Conservation (phyloP, 2,797 vertebrate species). For the Gymnocypris eckloni region DNA sequence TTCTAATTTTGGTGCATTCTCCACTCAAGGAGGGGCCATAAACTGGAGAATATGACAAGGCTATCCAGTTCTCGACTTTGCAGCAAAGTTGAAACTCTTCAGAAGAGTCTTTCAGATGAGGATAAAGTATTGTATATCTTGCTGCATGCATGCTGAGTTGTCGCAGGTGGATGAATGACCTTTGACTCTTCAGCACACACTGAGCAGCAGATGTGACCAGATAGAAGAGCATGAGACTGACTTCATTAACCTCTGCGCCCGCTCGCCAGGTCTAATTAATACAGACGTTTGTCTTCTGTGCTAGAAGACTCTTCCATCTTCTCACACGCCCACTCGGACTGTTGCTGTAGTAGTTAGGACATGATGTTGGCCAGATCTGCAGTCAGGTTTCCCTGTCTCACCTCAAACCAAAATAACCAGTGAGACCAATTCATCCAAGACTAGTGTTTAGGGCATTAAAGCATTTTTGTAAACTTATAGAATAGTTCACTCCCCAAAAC, state of each 20-base stretch:
- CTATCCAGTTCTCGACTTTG: conserved; percentile 48
- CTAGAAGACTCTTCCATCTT: background rate
- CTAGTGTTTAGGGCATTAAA: background rate
- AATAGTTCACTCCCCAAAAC: no score
- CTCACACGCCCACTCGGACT: background rate
- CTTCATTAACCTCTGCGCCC: conserved; percentile 52
- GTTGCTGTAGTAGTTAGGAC: background rate
- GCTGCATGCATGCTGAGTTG: conserved; percentile 45
- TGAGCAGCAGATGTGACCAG: conserved; percentile 48
- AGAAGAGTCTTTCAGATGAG: conserved; percentile 27
- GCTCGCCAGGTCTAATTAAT: conserved; percentile 49
- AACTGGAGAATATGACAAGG: background rate
- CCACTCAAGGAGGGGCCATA: background rate
- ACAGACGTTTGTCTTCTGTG: conserved; percentile 13
- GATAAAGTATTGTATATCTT: conserved; percentile 44
- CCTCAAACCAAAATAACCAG: background rate
- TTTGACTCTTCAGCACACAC: conserved; percentile 36
- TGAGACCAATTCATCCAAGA: background rate
- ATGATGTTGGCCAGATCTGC: background rate
- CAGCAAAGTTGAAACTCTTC: conserved; percentile 26
- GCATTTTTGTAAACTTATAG: no score
- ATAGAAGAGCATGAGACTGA: conserved; percentile 43
- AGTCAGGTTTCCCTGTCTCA: background rate
- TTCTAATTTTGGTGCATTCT: background rate
- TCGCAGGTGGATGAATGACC: conserved; percentile 41